Conservation (phyloP, 2,113 vertebrate species). For the Lagopus leucura region DNA sequence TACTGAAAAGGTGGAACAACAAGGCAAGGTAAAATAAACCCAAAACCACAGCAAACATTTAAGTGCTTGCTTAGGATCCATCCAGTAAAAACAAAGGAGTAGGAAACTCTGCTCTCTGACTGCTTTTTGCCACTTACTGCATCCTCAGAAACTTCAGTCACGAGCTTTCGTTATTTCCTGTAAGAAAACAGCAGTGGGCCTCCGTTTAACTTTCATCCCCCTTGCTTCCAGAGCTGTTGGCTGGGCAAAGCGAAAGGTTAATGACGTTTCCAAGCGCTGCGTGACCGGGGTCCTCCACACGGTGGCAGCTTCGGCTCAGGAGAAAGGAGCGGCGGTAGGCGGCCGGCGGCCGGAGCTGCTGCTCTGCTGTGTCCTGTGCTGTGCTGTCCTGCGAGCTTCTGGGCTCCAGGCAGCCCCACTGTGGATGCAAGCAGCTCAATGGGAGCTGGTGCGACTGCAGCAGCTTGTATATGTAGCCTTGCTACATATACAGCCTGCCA, state of each 20-base stretch:
- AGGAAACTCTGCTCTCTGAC: background rate
- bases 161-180: background rate
- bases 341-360: too few species aligned
- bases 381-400: too few species aligned
- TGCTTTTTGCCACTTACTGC: background rate
- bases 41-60: background rate
- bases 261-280: background rate
- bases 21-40: background rate
- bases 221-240: background rate
- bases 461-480: background rate
- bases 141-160: background rate
- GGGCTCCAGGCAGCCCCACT: background rate
- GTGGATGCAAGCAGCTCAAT: background rate
- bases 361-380: too few species aligned
- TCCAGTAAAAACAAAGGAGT: background rate
- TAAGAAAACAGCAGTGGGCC: background rate
- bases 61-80: background rate
- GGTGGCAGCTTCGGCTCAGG: slow-evolving; percentile 48
- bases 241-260: background rate
- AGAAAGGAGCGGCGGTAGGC: background rate
- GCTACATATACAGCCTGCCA: too few species aligned
- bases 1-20: background rate
- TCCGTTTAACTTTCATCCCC: background rate
- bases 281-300: background rate
- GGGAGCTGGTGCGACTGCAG: background rate